These are phyloP conservation scores for Epizoanthus rinbou DNA, from an alignment of 92 coral and sea anemone genomes.

Conservation along the genomic window DNA sequence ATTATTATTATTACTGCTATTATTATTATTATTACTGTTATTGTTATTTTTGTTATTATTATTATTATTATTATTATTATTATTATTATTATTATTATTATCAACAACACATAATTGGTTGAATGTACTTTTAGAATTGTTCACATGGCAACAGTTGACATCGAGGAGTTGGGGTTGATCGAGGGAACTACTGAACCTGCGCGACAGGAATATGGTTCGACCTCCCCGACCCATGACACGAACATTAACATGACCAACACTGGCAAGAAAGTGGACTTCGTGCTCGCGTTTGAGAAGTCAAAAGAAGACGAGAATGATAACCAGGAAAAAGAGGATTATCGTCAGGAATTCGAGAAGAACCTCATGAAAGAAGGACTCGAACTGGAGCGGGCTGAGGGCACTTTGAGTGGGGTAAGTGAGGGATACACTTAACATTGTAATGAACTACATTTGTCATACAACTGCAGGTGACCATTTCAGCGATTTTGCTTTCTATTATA, in stretches of 20 bases:
- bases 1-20: too few relatives aligned
- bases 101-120: not conserved
- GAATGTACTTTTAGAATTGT: not conserved
- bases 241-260: slow-evolving; percentile 28
- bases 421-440: not conserved
- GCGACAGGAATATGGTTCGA: slow-evolving; percentile 18
- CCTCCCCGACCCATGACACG: not conserved
- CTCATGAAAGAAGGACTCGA: slow-evolving; percentile 18
- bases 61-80: too few relatives aligned
- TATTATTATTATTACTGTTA: too few relatives aligned
- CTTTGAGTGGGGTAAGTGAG: slow-evolving; percentile 28
- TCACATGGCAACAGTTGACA: slow-evolving; percentile 18
- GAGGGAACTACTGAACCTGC: slow-evolving; percentile 21
- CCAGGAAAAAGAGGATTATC: slow-evolving; percentile 18
- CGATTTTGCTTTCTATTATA: too few relatives aligned
- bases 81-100: too few relatives aligned
- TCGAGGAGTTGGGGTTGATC: slow-evolving; percentile 34
- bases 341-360: slow-evolving; percentile 41
- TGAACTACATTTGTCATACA: too few relatives aligned
- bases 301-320: slow-evolving; percentile 32
- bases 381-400: slow-evolving; percentile 26
- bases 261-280: slow-evolving; percentile 37
- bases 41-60: too few relatives aligned
- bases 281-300: slow-evolving; percentile 24
- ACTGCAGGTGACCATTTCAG: too few relatives aligned